Evolutionary conservation across 2,113 vertebrate species (phyloP).

Genomic region (Jaculus jaculus): DNA sequence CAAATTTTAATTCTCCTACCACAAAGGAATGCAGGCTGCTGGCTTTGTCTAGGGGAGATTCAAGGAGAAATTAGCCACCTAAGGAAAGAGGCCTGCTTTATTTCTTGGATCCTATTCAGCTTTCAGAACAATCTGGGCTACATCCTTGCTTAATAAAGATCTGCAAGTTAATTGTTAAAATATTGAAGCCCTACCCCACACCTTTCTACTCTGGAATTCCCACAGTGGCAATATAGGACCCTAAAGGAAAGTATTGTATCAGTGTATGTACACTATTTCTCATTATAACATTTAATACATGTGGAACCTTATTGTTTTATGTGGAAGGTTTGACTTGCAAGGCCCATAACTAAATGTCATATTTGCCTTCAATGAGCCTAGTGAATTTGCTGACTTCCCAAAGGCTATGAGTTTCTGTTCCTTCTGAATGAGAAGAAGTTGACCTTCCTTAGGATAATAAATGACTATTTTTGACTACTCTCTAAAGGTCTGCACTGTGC

Average conservation of each 20-base stretch:
- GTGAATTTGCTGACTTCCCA: neutral
- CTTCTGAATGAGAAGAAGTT: neutral
- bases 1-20: neutral
- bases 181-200: neutral
- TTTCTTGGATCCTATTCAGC: neutral
- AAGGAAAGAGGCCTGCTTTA: neutral
- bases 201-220: neutral
- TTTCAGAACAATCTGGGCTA: neutral
- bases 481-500: neutral
- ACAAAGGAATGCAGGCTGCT: neutral
- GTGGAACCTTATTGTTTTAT: neutral
- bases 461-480: neutral
- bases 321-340: neutral
- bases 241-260: neutral
- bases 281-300: neutral
- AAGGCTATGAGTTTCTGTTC: neutral
- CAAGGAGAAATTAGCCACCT: neutral
- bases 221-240: neutral
- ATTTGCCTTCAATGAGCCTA: neutral
- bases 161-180: neutral
- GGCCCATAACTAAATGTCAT: too few species aligned
- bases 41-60: neutral
- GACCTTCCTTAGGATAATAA: neutral
- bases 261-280: neutral
- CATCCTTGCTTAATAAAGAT: neutral